Conservation (phyloP, 2,888 invertebrate genomes). For the Chloromyia formosa region DNA sequence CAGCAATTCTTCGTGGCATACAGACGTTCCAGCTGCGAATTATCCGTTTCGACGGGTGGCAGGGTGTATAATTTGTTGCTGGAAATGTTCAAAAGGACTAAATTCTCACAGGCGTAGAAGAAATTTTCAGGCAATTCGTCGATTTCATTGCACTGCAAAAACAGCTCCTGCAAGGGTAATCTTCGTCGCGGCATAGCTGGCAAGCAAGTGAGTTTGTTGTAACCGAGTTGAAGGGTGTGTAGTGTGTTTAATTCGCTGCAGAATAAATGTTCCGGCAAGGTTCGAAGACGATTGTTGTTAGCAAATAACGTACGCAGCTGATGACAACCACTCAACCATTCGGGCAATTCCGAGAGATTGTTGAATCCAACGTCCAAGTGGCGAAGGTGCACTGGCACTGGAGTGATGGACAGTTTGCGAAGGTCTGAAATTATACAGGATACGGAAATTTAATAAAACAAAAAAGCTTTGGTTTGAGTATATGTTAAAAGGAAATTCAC, state of each 20-base stretch:
- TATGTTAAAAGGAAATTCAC: neutral
- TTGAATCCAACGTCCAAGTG: constrained; percentile 84
- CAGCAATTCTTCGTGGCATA: constrained; percentile 82
- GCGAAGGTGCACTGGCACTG: constrained; percentile 75
- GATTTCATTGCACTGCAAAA: constrained; percentile 81
- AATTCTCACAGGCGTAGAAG: constrained; percentile 72
- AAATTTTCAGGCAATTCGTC: constrained; percentile 79
- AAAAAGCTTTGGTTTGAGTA: neutral
- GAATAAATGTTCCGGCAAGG: constrained; percentile 77
- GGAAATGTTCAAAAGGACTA: constrained; percentile 78
- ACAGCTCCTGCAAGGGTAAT: constrained; percentile 74
- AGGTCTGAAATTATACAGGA: constrained; percentile 71
- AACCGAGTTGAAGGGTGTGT: constrained; percentile 78
- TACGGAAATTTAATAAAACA: neutral
- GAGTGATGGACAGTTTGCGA: constrained; percentile 74
- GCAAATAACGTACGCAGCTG: constrained; percentile 78
- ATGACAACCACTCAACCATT: constrained; percentile 79
- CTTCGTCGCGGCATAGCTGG: constrained; percentile 74
- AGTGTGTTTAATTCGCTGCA: constrained; percentile 78
- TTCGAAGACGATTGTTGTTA: constrained; percentile 75
- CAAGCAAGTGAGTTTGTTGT: constrained; percentile 77
- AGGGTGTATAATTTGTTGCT: constrained; percentile 79
- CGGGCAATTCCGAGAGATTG: constrained; percentile 75
- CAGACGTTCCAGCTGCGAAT: constrained; percentile 73
- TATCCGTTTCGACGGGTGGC: constrained; percentile 70